Evolutionary conservation across 1,140 invertebrate genomes (phyloP), one percentile per base, ranked within the genome.

Genomic region (Pogonus chalceus): DNA sequence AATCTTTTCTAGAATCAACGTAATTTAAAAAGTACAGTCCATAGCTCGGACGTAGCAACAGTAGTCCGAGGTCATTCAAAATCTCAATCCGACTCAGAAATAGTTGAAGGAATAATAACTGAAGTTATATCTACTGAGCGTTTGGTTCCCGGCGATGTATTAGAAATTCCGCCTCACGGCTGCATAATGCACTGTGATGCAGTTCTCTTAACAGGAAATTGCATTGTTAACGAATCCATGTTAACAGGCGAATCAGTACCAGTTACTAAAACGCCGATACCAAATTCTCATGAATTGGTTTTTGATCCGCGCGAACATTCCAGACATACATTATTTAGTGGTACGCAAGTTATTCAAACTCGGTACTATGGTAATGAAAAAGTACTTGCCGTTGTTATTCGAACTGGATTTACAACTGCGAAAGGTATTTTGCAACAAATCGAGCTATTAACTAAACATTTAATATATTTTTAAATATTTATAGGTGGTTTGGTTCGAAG

Each of bases 201-300:
- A 1, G 85, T 92, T 1, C 68, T 98, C 20, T 74, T 96, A 1
- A 81, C 82, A 46, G 94, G 96, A 1, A 88, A 81, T 53, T 94
- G 91, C 59, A 91, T 97, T 59, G 81, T 98, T 12, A 96, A 98
- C 69, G 95, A 98, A 75, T 92, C 90, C 59, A 96, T 96, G 90
- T 77, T 98, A 10, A 98, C 94, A 50, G 91, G 87, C 51, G 84
- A 86, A 68, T 92, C 91, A 64, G 90, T 96, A 0, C 92, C 93
- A 0, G 85, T 96, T 0, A 92, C 89, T 0, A 97, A 97, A 70
- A 94, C 89, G 0, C 83, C 90, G 0, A 68, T 95, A 35, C 84
- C 85, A n/a, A 79, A 79, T 48, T 79, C 79, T 3, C 73, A 73
- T 4, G 79, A 84, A 58, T 68, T 79, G 14, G 69, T 76, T 14